Percentiles rank a stretch among this genome's conserved stretches.
Conservation (phyloP, 2,888 invertebrate genomes). For the Palloptera scutellata region DNA sequence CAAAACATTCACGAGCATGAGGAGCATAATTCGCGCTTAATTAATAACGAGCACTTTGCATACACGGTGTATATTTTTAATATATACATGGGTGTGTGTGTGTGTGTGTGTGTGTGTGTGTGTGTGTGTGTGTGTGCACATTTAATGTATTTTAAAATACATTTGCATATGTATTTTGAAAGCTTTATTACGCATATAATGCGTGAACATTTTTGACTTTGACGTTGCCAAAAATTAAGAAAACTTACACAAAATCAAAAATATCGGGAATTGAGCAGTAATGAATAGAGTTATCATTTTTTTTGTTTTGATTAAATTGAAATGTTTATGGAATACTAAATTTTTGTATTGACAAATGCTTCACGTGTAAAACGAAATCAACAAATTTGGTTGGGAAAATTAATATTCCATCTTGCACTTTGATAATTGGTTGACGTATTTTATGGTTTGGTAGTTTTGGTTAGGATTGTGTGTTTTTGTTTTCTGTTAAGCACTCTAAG, state of each 20-base stretch:
- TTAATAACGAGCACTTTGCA: too few species aligned
- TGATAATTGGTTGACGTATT: conserved; percentile 24
- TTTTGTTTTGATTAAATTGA: conserved; percentile 19
- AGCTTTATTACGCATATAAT: conserved; percentile 2
- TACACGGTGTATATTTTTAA: too few species aligned
- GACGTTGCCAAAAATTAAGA: conserved; percentile 40
- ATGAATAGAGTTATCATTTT: conserved; percentile 9
- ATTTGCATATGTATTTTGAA: too few species aligned
- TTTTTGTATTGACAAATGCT: conserved; percentile 22
- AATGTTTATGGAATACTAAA: conserved; percentile 39
- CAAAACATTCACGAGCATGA: too few species aligned
- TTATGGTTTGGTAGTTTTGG: background rate
- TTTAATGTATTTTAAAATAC: too few species aligned
- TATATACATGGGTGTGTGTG: too few species aligned
- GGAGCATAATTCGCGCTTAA: too few species aligned
- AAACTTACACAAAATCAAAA: conserved; percentile 20
- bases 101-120: too few species aligned
- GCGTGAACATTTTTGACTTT: conserved; percentile 32
- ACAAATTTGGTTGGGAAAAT: conserved; percentile 16
- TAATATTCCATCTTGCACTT: conserved; percentile 20
- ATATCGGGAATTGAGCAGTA: conserved; percentile 11
- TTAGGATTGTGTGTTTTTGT: background rate
- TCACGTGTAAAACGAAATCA: conserved; percentile 13
- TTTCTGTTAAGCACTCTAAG: background rate
- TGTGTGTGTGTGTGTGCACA: too few species aligned